Percentiles rank a stretch among this genome's conserved stretches.
These are phyloP conservation scores for Masticophis lateralis DNA, from an alignment of 2,797 vertebrate genomes.

Conservation along the genomic window DNA sequence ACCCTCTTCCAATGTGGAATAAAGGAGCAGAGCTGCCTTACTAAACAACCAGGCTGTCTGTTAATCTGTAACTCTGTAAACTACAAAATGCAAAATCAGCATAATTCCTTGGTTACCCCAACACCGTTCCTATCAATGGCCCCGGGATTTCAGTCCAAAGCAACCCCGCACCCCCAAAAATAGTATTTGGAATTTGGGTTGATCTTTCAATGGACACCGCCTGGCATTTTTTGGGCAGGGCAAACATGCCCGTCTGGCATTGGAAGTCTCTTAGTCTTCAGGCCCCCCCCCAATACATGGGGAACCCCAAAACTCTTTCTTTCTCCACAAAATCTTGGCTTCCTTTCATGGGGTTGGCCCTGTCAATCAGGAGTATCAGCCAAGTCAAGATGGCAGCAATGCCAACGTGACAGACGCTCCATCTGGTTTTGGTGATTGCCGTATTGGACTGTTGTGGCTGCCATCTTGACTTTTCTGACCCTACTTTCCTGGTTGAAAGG, in stretches of 20 bases:
- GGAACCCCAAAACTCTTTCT: background rate
- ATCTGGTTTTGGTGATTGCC: background rate
- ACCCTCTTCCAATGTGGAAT: background rate
- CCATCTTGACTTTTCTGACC: background rate
- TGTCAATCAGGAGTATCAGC: background rate
- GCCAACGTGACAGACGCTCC: background rate
- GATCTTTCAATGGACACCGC: background rate
- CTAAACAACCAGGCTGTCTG: too few relatives aligned
- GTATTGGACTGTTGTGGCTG: background rate
- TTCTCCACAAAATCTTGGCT: background rate
- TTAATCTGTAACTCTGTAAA: background rate
- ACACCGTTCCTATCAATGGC: background rate
- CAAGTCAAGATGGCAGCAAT: background rate
- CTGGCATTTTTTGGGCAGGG: background rate
- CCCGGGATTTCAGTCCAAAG: background rate
- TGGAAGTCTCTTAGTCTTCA: background rate
- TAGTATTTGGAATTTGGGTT: background rate
- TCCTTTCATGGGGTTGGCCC: background rate
- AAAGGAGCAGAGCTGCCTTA: background rate
- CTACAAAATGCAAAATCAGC: background rate
- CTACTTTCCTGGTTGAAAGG: background rate
- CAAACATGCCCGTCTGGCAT: background rate
- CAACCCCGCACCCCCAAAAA: fast-evolving
- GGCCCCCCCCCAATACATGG: background rate
- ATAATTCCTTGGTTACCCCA: background rate